Evolutionary conservation across 2,888 invertebrate species (phyloP).

Genomic region (Chrysolina americana): DNA sequence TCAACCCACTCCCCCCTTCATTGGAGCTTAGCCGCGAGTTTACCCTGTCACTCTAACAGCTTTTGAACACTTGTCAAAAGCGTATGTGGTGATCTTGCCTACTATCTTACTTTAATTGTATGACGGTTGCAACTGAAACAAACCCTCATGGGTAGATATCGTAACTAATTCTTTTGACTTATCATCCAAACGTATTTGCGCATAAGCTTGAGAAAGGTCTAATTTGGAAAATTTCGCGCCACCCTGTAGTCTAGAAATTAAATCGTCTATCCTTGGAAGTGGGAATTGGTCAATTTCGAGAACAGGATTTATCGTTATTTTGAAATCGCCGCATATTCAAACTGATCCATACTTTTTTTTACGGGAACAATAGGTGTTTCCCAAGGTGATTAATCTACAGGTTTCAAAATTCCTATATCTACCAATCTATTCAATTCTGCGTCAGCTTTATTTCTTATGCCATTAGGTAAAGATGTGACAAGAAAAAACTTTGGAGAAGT

Average conservation of each 20-base stretch:
- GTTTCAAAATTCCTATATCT: not conserved
- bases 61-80: no score
- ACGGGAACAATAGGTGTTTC: not conserved
- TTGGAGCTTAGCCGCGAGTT: no score
- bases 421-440: not conserved
- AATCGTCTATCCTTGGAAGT: not conserved
- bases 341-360: not conserved
- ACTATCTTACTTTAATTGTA: no score
- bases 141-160: not conserved
- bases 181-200: not conserved
- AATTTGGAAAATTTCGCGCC: not conserved
- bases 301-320: not conserved
- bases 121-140: not conserved
- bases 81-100: no score
- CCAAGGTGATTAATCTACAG: not conserved
- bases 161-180: not conserved
- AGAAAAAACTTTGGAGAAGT: not conserved
- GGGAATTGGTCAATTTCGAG: not conserved
- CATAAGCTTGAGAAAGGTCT: not conserved
- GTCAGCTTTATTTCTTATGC: not conserved
- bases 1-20: no score
- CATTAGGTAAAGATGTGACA: not conserved
- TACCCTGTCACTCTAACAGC: no score
- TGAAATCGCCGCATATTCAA: not conserved
- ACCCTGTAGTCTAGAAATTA: not conserved